These are phyloP conservation scores for Podabrus alpinus DNA, from an alignment of 2,888 invertebrate species.

Conservation along the genomic window DNA sequence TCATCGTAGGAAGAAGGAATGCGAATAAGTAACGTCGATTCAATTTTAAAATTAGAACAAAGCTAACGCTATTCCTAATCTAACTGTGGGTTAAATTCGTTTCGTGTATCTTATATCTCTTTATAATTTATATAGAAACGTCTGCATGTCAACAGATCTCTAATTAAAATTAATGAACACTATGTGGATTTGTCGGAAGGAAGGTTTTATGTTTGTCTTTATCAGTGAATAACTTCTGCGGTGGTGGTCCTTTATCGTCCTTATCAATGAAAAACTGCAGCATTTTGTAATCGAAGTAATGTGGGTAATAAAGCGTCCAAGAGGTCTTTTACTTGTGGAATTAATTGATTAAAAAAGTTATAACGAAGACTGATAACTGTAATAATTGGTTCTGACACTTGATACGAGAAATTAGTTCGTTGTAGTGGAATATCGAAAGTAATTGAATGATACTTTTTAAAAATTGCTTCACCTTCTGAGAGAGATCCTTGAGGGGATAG, in stretches of 20 bases:
- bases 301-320: background rate
- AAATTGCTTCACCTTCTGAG: constrained; percentile 15
- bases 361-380: background rate
- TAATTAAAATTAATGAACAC: constrained; percentile 38
- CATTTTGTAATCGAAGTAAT: constrained; percentile 6
- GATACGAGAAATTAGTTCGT: background rate
- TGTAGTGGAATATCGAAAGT: background rate
- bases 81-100: constrained; percentile 19
- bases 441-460: constrained; percentile 7
- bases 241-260: constrained; percentile 10
- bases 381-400: background rate
- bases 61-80: constrained; percentile 24
- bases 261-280: constrained; percentile 16
- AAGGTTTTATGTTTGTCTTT: constrained; percentile 25
- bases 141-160: constrained; percentile 28
- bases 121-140: constrained; percentile 28
- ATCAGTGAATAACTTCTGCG: constrained; percentile 8
- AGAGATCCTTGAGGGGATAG: constrained; percentile 27
- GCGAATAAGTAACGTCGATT: constrained; percentile 14
- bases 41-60: constrained; percentile 21
- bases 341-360: constrained; percentile 6
- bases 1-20: constrained; percentile 19
- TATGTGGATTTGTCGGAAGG: constrained; percentile 28
- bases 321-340: background rate
- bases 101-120: constrained; percentile 22